Conservation (phyloP, 2,113 vertebrate species). For the Noctilio leporinus region DNA sequence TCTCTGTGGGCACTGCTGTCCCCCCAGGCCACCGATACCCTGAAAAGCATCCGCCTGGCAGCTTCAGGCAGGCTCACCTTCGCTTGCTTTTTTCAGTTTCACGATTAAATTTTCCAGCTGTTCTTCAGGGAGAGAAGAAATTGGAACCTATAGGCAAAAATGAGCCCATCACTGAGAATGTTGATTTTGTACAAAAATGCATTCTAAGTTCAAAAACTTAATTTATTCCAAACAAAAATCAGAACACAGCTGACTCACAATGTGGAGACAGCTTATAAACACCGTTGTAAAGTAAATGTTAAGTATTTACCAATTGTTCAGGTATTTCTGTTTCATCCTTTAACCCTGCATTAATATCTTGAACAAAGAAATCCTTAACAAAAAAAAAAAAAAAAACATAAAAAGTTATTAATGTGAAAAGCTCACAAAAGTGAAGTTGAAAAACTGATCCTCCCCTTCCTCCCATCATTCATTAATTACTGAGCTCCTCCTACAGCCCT, state of each 20-base stretch:
- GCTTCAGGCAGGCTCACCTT: slow-evolving; percentile 77
- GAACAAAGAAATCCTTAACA: slow-evolving; percentile 88
- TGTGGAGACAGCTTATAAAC: neutral
- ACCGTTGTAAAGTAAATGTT: slow-evolving; percentile 19
- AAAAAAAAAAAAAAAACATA: slow-evolving; percentile 48
- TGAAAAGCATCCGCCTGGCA: neutral
- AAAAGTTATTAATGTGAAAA: slow-evolving; percentile 9
- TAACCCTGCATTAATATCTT: slow-evolving; percentile 90
- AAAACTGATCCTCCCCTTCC: neutral
- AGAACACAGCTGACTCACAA: neutral
- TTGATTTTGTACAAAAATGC: neutral
- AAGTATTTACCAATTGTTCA: slow-evolving; percentile 78
- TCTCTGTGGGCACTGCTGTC: no score
- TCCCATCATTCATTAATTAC: neutral
- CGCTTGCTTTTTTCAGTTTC: slow-evolving; percentile 83
- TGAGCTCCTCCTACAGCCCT: neutral
- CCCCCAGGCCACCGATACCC: no score
- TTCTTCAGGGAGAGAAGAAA: slow-evolving; percentile 82
- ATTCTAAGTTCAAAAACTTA: neutral
- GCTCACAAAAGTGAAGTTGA: slow-evolving; percentile 14
- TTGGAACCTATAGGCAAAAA: slow-evolving; percentile 77
- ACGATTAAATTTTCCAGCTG: slow-evolving; percentile 83
- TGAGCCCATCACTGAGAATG: neutral
- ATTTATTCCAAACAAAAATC: slow-evolving; percentile 8
- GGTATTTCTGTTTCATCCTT: slow-evolving; percentile 72